Conservation (phyloP, 2,888 invertebrate genomes). For the Drosophila setosimentum region DNA sequence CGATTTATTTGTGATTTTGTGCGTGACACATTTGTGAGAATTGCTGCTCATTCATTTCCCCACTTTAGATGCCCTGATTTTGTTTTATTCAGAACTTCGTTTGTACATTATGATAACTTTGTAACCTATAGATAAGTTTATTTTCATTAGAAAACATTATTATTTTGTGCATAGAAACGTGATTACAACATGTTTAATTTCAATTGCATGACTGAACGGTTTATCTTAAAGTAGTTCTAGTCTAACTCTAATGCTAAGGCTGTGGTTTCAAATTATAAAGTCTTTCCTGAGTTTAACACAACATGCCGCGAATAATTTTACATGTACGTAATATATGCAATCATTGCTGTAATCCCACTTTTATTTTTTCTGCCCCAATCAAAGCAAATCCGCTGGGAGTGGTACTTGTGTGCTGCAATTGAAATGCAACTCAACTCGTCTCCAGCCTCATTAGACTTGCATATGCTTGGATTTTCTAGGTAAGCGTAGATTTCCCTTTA, state of each 20-base stretch:
- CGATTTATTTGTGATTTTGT: slow-evolving; percentile 36
- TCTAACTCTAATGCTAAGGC: not conserved
- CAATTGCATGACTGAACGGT: not conserved
- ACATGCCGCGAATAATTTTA: not conserved
- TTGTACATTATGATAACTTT: not conserved
- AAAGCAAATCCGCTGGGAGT: slow-evolving; percentile 50
- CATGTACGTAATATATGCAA: slow-evolving; percentile 3
- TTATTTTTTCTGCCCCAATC: slow-evolving; percentile 34
- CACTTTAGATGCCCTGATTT: slow-evolving; percentile 10
- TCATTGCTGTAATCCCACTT: slow-evolving; percentile 33
- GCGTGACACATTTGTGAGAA: slow-evolving; percentile 56
- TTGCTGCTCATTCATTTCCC: slow-evolving; percentile 43
- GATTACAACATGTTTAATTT: not conserved
- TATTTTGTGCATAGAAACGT: not conserved
- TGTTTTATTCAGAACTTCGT: slow-evolving; percentile 14
- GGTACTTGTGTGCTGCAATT: slow-evolving; percentile 33
- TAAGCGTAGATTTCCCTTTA: slow-evolving; percentile 37
- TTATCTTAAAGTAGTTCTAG: not conserved
- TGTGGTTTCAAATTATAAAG: not conserved
- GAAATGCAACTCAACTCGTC: slow-evolving; percentile 31
- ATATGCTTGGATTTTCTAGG: slow-evolving; percentile 50
- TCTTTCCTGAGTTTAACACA: not conserved
- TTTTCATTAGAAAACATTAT: not conserved
- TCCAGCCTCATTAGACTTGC: slow-evolving; percentile 62
- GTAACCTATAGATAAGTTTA: slow-evolving; percentile 3